phyloP scores from a whole-genome alignment of 2,888 invertebrate species.

The Beris morrisii region DNA sequence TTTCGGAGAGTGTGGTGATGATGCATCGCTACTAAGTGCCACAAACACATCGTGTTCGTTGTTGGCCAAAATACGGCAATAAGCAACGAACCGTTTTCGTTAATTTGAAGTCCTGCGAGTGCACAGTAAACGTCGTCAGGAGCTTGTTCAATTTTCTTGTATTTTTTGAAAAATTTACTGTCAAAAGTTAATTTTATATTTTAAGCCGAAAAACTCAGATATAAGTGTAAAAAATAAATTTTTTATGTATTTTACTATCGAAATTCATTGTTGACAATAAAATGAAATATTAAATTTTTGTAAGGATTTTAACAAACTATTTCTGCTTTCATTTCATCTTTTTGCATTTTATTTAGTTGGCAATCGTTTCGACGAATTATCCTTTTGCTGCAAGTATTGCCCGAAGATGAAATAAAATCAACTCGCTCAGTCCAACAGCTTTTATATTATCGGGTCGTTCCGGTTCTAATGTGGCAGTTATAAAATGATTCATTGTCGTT shows the following conservation, averaged over 20 bases:
- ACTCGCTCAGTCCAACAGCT: background rate
- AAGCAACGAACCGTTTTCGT: background rate
- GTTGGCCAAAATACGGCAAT: background rate
- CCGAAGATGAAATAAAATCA: background rate
- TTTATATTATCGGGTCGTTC: background rate
- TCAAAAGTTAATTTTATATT: slow-evolving; percentile 7
- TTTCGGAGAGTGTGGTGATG: background rate
- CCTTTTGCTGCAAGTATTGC: background rate
- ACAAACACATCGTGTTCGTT: background rate
- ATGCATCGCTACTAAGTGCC: background rate
- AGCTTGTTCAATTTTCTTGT: slow-evolving; percentile 22
- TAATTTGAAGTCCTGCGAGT: background rate
- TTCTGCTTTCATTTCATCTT: no score
- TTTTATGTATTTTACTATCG: slow-evolving; percentile 26
- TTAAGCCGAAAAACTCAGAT: background rate
- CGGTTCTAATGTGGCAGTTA: background rate
- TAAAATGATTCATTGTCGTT: background rate
- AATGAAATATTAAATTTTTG: background rate
- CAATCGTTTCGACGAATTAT: no score
- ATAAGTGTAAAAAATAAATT: slow-evolving; percentile 27
- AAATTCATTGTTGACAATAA: slow-evolving; percentile 29
- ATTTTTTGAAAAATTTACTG: slow-evolving; percentile 26
- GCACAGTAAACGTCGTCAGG: background rate
- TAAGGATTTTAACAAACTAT: no score
- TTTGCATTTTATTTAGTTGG: no score